phyloP scores from a whole-genome alignment of 2,797 vertebrate genomes.

The Bradypodion ventrale region DNA sequence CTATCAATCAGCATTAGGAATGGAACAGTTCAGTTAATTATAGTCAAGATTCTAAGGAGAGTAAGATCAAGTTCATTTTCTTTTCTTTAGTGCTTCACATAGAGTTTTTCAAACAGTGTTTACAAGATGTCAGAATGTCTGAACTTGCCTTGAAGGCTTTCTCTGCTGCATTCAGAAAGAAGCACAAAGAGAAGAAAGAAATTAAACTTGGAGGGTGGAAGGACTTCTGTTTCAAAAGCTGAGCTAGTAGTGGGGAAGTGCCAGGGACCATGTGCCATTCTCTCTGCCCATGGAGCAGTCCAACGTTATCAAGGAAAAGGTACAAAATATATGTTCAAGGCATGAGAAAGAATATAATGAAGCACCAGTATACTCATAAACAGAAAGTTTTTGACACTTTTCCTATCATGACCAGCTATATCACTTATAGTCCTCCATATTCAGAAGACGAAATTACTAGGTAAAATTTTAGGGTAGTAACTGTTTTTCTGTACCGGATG shows the following conservation, averaged over 20 bases:
- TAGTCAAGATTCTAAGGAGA: conserved; percentile 24
- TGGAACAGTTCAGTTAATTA: conserved; percentile 23
- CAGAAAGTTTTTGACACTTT: not conserved
- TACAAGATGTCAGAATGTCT: conserved; percentile 26
- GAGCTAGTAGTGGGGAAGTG: not conserved
- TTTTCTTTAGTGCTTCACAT: conserved; percentile 2
- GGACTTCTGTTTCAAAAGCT: not conserved
- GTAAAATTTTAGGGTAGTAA: not conserved
- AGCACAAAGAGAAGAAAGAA: conserved; percentile 10
- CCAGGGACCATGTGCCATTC: not conserved
- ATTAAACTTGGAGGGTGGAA: not conserved
- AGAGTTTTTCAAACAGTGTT: conserved; percentile 8
- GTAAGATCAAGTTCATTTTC: conserved; percentile 23
- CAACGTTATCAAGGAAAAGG: not conserved
- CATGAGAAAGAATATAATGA: not conserved
- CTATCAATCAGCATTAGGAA: conserved; percentile 26
- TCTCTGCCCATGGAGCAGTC: not conserved
- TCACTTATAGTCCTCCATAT: not conserved
- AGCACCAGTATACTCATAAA: not conserved
- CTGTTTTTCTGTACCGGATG: not conserved
- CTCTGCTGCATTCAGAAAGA: conserved; percentile 14
- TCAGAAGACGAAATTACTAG: not conserved
- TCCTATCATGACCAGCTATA: not conserved
- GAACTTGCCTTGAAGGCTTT: conserved; percentile 14
- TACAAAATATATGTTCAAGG: not conserved